phyloP scores from a whole-genome alignment of 2,113 vertebrate genomes.

The Pygoscelis antarcticus region DNA sequence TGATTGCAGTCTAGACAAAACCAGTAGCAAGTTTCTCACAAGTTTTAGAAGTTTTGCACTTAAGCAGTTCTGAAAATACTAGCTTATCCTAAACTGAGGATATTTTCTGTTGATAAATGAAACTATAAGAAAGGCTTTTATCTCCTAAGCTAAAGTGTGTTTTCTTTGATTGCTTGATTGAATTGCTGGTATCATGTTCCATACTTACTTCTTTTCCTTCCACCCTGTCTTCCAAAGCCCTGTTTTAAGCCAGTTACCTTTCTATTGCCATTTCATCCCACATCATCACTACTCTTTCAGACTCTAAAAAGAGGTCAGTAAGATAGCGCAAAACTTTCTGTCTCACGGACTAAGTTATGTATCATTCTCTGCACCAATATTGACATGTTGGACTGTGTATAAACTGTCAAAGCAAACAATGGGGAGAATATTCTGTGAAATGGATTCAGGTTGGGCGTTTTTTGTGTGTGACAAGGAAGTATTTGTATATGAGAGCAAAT shows the following conservation, averaged over 20 bases:
- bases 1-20: neutral
- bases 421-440: neutral
- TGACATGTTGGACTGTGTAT: neutral
- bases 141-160: neutral
- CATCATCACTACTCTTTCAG: neutral
- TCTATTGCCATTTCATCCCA: neutral
- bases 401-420: neutral
- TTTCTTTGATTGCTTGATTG: neutral
- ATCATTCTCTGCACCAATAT: rapidly evolving
- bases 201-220: neutral
- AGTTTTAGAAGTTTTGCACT: neutral
- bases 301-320: neutral
- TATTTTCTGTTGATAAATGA: neutral
- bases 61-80: neutral
- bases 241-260: neutral
- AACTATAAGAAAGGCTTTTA: neutral
- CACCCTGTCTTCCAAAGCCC: neutral
- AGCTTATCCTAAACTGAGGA: neutral
- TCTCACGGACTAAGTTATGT: neutral
- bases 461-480: neutral
- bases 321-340: neutral
- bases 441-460: neutral
- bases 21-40: neutral
- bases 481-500: neutral
- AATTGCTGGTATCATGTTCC: neutral